These are phyloP conservation scores for Ormyrus labotus DNA, from an alignment of 2,888 invertebrate species.

Conservation along the genomic window DNA sequence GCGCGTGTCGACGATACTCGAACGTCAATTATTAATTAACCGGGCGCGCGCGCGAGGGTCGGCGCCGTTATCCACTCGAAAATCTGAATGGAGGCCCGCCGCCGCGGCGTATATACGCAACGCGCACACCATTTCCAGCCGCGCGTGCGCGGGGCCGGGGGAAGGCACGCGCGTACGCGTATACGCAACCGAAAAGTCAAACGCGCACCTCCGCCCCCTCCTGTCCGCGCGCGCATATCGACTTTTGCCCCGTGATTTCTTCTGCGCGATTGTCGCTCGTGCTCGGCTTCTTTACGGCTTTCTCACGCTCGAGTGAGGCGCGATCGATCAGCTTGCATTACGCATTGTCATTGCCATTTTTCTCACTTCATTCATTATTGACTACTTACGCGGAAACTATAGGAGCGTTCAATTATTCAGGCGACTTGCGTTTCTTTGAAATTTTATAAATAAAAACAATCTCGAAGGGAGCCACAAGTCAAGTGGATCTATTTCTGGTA, in stretches of 20 bases:
- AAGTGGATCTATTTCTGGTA: too few relatives aligned
- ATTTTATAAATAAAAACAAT: too few relatives aligned
- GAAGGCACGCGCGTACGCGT: not conserved
- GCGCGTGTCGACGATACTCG: conserved; percentile 59
- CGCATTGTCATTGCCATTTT: conserved; percentile 33
- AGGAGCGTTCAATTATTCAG: not conserved
- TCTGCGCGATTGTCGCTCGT: not conserved
- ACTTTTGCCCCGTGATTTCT: conserved; percentile 5
- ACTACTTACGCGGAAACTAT: conserved; percentile 1
- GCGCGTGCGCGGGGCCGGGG: conserved; percentile 18
- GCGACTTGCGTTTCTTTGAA: too few relatives aligned
- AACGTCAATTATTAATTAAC: conserved; percentile 70
- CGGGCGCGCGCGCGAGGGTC: conserved; percentile 54
- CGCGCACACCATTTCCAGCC: not conserved
- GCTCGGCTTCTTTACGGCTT: conserved; percentile 15
- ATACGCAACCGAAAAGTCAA: conserved; percentile 32
- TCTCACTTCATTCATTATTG: conserved; percentile 9
- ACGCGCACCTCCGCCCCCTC: conserved; percentile 4
- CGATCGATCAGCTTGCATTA: conserved; percentile 20
- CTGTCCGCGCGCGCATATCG: not conserved
- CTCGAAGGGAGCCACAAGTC: too few relatives aligned
- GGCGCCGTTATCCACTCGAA: conserved; percentile 46
- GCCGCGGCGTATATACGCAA: conserved; percentile 24
- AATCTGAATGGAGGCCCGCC: conserved; percentile 44
- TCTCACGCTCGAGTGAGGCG: conserved; percentile 37